Base-by-base conservation (phyloP, 2,888 invertebrate species). In the Melanchra persicariae region DNA sequence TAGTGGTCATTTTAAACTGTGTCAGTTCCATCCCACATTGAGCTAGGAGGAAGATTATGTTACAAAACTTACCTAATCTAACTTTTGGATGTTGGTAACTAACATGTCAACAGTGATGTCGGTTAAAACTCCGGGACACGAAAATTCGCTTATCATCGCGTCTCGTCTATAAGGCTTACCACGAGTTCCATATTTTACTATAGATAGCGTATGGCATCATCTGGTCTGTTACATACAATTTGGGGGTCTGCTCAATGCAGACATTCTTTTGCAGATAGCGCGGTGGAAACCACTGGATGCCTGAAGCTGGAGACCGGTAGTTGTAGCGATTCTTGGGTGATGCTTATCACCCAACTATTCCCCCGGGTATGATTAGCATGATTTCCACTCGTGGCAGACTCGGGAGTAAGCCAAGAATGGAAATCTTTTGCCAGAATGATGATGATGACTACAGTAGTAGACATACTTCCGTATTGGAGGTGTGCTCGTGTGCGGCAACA, bases 391-490 rank as follows among this genome's bases (percentile, higher is more conserved):
- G n/a, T n/a, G n/a, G n/a, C n/a, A n/a, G n/a, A n/a, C n/a, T n/a
- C n/a, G n/a, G n/a, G n/a, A 49, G 10, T 49, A 12, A 5, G 49
- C 22, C 22, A 4, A 12, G 15, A 24, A 6, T 15, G 1, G 6
- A 22, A 5, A 22, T 15, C 24, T 51, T 51, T 24, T n/a, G 24
- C 1, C 15, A 24, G 19, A 45, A 45, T 17, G 7, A 51, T 51
- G 51, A 24, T 2, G 7, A n/a, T n/a, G n/a, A 47, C n/a, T n/a
- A 0, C 5, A 30, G 22, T 1, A 22, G 30, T 34, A n/a, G 0
- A 43, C 87, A 87, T 87, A 97, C 97, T 97, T 92, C 96, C 96
- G 81, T 95, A 96, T 40, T 93, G 91, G 0, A 96, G 96, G 84
- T 96, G 97, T n/a, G n/a, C n/a, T n/a, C n/a, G n/a, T n/a, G n/a